phyloP scores from a whole-genome alignment of 2,888 invertebrate genomes.

The Pteria penguin region DNA sequence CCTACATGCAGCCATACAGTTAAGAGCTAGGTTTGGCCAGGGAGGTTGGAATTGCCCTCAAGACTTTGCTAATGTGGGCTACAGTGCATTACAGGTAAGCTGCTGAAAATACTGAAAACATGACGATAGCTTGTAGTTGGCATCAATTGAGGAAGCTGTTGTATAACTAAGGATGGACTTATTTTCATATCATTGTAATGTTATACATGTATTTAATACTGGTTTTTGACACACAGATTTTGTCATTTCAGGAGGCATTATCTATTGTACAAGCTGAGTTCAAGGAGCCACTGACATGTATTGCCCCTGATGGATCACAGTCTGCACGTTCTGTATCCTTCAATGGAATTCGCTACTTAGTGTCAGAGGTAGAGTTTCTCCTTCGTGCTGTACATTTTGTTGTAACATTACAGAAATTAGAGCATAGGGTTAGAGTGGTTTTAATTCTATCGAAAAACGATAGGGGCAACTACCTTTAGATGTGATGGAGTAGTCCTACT shows the following conservation, averaged over 20 bases:
- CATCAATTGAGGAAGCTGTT: too few species aligned
- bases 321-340: constrained; percentile 74
- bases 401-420: background rate
- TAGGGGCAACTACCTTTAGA: background rate
- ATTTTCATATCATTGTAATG: too few species aligned
- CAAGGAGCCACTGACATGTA: constrained; percentile 69
- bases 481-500: background rate
- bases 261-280: constrained; percentile 72
- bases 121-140: too few species aligned
- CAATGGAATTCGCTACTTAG: constrained; percentile 75
- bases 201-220: too few species aligned
- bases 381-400: background rate
- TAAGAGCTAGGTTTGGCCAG: constrained; percentile 73
- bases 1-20: constrained; percentile 77
- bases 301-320: constrained; percentile 71
- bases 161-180: too few species aligned
- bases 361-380: constrained; percentile 72
- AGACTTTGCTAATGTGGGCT: constrained; percentile 73
- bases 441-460: background rate
- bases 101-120: too few species aligned
- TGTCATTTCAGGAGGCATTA: constrained; percentile 74
- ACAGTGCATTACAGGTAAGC: constrained; percentile 67
- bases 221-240: too few species aligned
- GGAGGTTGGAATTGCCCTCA: constrained; percentile 78
- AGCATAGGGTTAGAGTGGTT: background rate